Base-by-base conservation (phyloP, 2,113 vertebrate species). In the Brachyhypopomus occidentalis region DNA sequence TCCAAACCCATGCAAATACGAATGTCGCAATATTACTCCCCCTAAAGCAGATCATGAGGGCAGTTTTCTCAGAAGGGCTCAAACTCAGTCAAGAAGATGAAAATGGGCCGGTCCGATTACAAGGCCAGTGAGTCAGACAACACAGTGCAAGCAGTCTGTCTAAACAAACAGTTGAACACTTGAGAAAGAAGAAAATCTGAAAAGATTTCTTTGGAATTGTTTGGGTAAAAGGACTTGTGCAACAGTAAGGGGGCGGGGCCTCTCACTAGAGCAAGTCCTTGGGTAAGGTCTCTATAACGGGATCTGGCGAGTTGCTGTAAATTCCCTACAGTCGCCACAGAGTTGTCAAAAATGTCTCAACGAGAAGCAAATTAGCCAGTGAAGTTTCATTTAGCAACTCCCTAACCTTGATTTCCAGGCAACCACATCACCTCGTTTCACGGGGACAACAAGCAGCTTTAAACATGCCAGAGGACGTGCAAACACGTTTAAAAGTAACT, bases 301-400 rank as follows among this genome's bases (percentile, higher is more conserved):
- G 60, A n/a, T 79, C 77, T 30, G 14, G 77, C 41, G 55, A 79
- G 77, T 23, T 4, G 22, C 17, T 45, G 67, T 79, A 71, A 59
- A 79, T 60, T 45, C 34, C 34, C 8, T 30, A 69, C 16, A 5
- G 9, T 19, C 30, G 20, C 34, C 2, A 30, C 17, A 30, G 30
- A 36, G 64, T 38, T 36, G 20, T 5, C 34, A n/a, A n/a, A 67
- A 69, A 66, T 7, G 64, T 69, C 64, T 36, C 64, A 38, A n/a
- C 64, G 1, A 34, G 64, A 38, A 69, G 64, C 34, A 69, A 36
- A 69, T 69, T 69, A 69, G 64, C 17, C 3, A 66, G 20, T 36
- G 9, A 67, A 30, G 17, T 5, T 9, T 34, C 34, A n/a, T 36
- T 67, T 38, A 36, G 30, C 30, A 67, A 41, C 7, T n/a, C 19